Base-by-base conservation (phyloP, 2,797 vertebrate genomes). In the Darevskia nairensis region DNA sequence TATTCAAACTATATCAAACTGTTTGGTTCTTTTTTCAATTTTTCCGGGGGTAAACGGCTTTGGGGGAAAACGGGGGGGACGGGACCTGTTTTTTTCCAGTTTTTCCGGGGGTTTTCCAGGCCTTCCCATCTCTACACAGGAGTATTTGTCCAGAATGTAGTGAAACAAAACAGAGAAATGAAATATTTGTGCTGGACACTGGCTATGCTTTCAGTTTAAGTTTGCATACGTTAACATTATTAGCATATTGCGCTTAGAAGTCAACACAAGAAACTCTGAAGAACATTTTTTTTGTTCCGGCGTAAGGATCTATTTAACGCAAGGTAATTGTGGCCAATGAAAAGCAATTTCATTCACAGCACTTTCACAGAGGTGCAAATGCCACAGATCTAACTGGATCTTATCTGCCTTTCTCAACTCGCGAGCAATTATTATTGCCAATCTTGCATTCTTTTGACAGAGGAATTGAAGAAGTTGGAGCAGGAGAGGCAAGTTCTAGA, bases 401-500 rank as follows among this genome's bases (percentile, higher is more conserved):
- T 41, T 0, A 0, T 29, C 64, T 44, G 68, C 82, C 86, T 82
- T 87, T 90, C 32, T 29, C 61, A 90, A 89, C 78, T 7, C 86
- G 2, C 78, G 83, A 91, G 8, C 1, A 8, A 76, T 79, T 61
- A 13, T 55, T 35, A 10, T 85, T 79, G 88, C 3, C 88, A 84
- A n/a, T 75, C 68, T 94, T 93, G 68, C 41, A 92, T 88, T 89
- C 85, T 82, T 88, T 93, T 92, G 92, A 89, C 94, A 99, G 99
- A 98, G 74, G 99, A 99, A 94, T 96, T 97, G 88, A 93, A 98
- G 90, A 98, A 96, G 90, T 94, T 98, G 91, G 98, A 98, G n/a
- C 96, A 96, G 94, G 98, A 99, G 90, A 98, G 98, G 82, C 82
- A 97, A 92, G 97, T 94, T 0, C 91, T 98, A 88, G 98, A 99